Evolutionary conservation across 2,797 vertebrate species (phyloP), one percentile per base, ranked within the genome.

Genomic region (Limnodromus scolopaceus): DNA sequence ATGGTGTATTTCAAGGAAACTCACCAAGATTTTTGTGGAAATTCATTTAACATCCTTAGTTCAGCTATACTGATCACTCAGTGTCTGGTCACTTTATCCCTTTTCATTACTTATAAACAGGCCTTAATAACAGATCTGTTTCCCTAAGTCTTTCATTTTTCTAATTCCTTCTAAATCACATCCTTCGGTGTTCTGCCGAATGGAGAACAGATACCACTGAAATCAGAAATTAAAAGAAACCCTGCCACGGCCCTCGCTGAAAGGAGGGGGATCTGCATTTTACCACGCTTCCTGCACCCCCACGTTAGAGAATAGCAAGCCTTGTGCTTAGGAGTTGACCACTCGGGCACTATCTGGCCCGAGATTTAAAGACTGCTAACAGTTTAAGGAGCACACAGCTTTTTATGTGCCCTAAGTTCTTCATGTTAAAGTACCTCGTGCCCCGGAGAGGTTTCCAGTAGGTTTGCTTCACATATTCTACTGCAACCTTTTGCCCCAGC

Each of bases 401-500:
- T 51, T 93, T 89, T 43, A 39, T 79, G 54, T 76, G 74, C 14
- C 41, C 78, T 78, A 84, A 93, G 28, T 58, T 79, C 69, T 41
- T 78, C 79, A 1, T 3, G 18, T 18, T 77, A 68, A 92, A 91
- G 79, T 87, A 41, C 46, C 23, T 39, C 5, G 1, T 63, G 61
- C 93, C 91, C 95, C 76, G 69, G 91, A 88, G 96, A 84, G 7
- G 3, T 81, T 88, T 86, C 58, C 82, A 51, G 45, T 28, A 74
- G 58, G 46, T 86, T 95, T 94, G 34, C 61, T 84, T 90, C 87
- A 45, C 79, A 20, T 55, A 64, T 65, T 84, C 84, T 84, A 30
- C 57, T 22, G 41, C 9, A 48, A 76, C 69, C 92, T 96, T 78
- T 58, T 61, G 89, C 72, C 91, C 89, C 53, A 88, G 84, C 65